Percentiles rank a stretch among this genome's conserved stretches.
These are phyloP conservation scores for Erythrocercus mccallii DNA, from an alignment of 2,113 vertebrate genomes.

Conservation along the genomic window DNA sequence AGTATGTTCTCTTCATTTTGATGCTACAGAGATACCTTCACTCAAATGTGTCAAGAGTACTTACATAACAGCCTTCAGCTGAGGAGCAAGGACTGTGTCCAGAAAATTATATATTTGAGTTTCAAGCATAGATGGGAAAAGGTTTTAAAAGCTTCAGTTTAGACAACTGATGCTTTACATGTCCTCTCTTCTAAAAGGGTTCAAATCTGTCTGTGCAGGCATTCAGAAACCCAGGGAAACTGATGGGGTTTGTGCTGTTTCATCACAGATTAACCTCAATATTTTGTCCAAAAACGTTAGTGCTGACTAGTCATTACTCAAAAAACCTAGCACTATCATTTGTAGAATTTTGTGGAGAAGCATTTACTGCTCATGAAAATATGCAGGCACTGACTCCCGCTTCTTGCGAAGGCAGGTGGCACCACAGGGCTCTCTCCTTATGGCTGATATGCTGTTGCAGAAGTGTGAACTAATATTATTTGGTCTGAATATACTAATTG, in stretches of 20 bases:
- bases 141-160: not conserved
- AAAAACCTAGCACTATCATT: not conserved
- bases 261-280: not conserved
- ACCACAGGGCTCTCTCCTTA: not conserved
- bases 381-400: not conserved
- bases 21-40: not conserved
- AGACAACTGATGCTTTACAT: not conserved
- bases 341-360: not conserved
- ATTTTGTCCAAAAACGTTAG: not conserved
- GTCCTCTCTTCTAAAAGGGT: not conserved
- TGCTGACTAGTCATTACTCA: not conserved
- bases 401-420: not conserved
- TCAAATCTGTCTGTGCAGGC: not conserved
- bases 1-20: not conserved
- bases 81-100: not conserved
- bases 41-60: not conserved
- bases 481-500: not conserved
- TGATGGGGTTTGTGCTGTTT: not conserved
- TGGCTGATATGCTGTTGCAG: accelerated
- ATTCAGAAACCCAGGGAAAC: not conserved
- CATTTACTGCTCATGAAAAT: not conserved
- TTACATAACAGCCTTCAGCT: not conserved
- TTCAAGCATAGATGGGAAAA: not conserved
- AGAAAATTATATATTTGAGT: not conserved
- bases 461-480: not conserved